Evolutionary conservation across 2,888 invertebrate species (phyloP).

Genomic region (Callosobruchus maculatus): DNA sequence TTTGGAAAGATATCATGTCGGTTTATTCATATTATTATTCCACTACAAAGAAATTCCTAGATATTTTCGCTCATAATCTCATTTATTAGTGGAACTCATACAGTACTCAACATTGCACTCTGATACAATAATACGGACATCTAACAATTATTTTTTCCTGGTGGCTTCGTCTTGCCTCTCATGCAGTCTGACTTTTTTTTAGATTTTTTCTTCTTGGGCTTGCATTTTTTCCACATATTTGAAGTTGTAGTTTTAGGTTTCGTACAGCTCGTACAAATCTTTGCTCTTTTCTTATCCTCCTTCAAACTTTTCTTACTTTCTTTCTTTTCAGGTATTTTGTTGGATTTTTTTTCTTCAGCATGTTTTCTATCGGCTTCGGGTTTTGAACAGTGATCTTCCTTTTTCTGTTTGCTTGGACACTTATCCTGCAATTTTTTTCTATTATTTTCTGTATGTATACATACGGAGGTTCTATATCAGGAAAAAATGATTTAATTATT

Average conservation of each 20-base stretch:
- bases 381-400: background rate
- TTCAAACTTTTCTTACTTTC: background rate
- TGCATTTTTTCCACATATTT: background rate
- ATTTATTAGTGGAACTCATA: background rate
- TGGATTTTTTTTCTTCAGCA: background rate
- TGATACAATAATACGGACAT: background rate
- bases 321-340: background rate
- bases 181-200: background rate
- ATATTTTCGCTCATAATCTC: background rate
- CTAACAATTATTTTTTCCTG: background rate
- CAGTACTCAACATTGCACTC: background rate
- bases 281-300: background rate
- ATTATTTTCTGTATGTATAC: too few species aligned
- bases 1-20: too few species aligned
- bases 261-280: background rate
- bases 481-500: too few species aligned
- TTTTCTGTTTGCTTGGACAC: background rate
- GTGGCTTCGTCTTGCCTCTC: background rate
- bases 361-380: too few species aligned
- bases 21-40: too few species aligned
- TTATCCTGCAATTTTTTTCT: background rate
- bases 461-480: too few species aligned
- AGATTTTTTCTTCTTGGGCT: background rate
- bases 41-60: too few species aligned
- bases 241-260: background rate